phyloP scores from a whole-genome alignment of 2,888 invertebrate genomes.

The Scaptodrosophila latifasciaeformis region DNA sequence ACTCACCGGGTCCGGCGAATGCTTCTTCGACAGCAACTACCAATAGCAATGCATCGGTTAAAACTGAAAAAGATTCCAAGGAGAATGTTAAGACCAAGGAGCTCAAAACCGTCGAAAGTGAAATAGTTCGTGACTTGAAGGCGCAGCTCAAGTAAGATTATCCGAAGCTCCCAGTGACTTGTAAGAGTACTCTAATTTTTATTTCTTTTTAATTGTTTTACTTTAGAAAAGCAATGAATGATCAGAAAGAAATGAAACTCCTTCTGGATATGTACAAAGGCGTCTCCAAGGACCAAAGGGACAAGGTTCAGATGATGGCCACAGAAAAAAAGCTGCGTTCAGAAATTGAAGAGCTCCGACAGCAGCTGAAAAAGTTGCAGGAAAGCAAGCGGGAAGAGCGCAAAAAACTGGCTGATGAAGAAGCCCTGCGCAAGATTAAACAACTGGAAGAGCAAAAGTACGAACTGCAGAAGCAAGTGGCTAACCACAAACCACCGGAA shows the following conservation, averaged over 20 bases:
- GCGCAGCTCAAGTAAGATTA: slow-evolving; percentile 89
- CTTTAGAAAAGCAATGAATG: slow-evolving; percentile 89
- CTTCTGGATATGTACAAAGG: slow-evolving; percentile 97
- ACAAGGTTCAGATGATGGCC: slow-evolving; percentile 97
- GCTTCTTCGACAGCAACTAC: slow-evolving; percentile 68
- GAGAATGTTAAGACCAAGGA: slow-evolving; percentile 80
- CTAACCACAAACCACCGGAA: slow-evolving; percentile 83
- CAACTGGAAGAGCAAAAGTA: slow-evolving; percentile 95
- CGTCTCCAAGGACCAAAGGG: slow-evolving; percentile 96
- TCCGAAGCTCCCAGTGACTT: too few species aligned
- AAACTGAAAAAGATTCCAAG: slow-evolving; percentile 79
- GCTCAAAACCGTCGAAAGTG: slow-evolving; percentile 80
- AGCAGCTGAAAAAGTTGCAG: slow-evolving; percentile 90
- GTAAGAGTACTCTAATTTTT: too few species aligned
- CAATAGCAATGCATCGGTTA: slow-evolving; percentile 76
- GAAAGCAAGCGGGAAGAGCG: slow-evolving; percentile 94
- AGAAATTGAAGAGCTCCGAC: slow-evolving; percentile 91
- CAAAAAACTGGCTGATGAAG: slow-evolving; percentile 94
- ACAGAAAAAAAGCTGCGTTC: slow-evolving; percentile 92
- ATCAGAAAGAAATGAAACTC: slow-evolving; percentile 95
- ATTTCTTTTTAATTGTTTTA: neutral
- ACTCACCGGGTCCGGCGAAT: slow-evolving; percentile 75
- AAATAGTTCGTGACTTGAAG: slow-evolving; percentile 82
- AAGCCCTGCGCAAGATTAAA: slow-evolving; percentile 94
- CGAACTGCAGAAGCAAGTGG: slow-evolving; percentile 92